phyloP scores from a whole-genome alignment of 2,797 vertebrate species.

The Serranus cabrilla region DNA sequence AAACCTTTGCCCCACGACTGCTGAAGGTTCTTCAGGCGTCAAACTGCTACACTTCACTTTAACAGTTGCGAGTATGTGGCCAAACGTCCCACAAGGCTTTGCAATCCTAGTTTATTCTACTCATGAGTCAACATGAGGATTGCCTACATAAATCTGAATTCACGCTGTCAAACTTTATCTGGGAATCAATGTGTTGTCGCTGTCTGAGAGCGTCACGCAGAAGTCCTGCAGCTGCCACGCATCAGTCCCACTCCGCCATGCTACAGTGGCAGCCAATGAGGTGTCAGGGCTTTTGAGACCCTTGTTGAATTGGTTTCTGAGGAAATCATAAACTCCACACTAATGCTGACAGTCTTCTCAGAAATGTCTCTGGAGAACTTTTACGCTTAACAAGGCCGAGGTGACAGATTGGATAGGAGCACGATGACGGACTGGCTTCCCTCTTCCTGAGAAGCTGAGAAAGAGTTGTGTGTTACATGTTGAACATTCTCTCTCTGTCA shows the following conservation, averaged over 20 bases:
- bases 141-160: slow-evolving; percentile 27
- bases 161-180: slow-evolving; percentile 46
- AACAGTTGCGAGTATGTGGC: not conserved
- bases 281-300: slow-evolving; percentile 58
- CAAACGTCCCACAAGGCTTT: not conserved
- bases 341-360: slow-evolving; percentile 62
- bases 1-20: not conserved
- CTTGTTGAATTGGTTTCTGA: slow-evolving; percentile 62
- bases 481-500: slow-evolving; percentile 54
- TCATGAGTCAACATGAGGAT: slow-evolving; percentile 16
- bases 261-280: slow-evolving; percentile 65
- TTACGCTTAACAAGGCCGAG: slow-evolving; percentile 54
- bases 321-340: slow-evolving; percentile 66
- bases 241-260: slow-evolving; percentile 46
- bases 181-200: slow-evolving; percentile 27
- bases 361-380: slow-evolving; percentile 61
- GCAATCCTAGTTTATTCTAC: slow-evolving; percentile 8
- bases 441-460: slow-evolving; percentile 37
- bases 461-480: slow-evolving; percentile 35
- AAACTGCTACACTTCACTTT: not conserved
- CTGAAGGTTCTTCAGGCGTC: not conserved
- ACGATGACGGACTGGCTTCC: slow-evolving; percentile 49
- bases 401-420: slow-evolving; percentile 54
- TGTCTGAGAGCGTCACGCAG: slow-evolving; percentile 26
- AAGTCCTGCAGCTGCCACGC: slow-evolving; percentile 52